Percentiles rank a stretch among this genome's conserved stretches.
These are phyloP conservation scores for Trachelus troglodyta DNA, from an alignment of 2,888 invertebrate species.

Conservation along the genomic window DNA sequence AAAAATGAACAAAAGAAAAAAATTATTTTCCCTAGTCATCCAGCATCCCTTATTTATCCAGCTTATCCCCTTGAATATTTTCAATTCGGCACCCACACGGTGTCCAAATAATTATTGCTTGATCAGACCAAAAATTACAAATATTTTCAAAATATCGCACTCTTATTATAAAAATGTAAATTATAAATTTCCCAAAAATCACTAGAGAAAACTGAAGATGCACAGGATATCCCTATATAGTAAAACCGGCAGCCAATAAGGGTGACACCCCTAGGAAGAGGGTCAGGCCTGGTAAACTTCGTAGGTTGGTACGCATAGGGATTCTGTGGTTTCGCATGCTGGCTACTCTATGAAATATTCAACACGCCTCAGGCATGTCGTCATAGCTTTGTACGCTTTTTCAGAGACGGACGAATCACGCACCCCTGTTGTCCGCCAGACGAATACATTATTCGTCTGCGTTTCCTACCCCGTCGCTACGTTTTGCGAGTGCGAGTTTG, in stretches of 20 bases:
- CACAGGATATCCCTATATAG: not conserved
- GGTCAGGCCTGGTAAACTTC: not conserved
- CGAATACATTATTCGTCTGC: slow-evolving; percentile 50
- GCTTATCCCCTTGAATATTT: not conserved
- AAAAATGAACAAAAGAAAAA: not conserved
- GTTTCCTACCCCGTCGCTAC: slow-evolving; percentile 18
- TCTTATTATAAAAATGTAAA: slow-evolving; percentile 29
- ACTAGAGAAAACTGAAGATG: not conserved
- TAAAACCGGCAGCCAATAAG: not conserved
- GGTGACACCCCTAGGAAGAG: not conserved
- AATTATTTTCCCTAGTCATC: not conserved
- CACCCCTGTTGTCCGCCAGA: slow-evolving; percentile 37
- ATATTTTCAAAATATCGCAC: not conserved
- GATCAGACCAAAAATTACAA: no score
- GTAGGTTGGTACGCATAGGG: slow-evolving; percentile 21
- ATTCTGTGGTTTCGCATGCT: slow-evolving; percentile 43
- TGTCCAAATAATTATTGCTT: not conserved
- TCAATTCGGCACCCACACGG: not conserved
- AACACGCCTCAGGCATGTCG: slow-evolving; percentile 55
- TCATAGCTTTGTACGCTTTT: slow-evolving; percentile 47
- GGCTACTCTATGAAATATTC: slow-evolving; percentile 60
- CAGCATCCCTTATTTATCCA: not conserved
- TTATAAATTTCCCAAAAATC: slow-evolving; percentile 35
- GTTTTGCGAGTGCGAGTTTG: not conserved
- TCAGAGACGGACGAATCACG: slow-evolving; percentile 15